Conservation (phyloP, 2,113 vertebrate genomes). For the Serilophus lunatus region DNA sequence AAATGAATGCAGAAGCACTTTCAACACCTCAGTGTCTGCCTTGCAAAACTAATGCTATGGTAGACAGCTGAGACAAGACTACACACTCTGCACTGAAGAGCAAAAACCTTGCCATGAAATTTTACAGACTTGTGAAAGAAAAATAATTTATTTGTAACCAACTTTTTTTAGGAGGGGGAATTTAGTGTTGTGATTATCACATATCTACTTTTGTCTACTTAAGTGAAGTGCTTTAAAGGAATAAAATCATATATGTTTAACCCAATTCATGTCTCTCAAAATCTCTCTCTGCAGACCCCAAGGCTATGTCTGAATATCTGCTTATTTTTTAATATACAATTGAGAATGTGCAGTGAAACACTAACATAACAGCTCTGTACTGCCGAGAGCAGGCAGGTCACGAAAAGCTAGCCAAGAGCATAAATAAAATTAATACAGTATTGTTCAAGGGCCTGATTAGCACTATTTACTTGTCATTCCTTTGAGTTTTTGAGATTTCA, state of each 20-base stretch:
- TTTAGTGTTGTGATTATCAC: not conserved
- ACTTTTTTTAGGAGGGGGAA: not conserved
- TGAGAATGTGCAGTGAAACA: not conserved
- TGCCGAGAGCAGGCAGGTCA: not conserved
- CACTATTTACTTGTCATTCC: not conserved
- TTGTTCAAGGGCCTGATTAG: not conserved
- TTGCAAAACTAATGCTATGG: not conserved
- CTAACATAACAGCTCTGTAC: not conserved
- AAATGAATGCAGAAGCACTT: not conserved
- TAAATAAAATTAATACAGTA: not conserved
- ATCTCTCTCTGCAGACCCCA: not conserved
- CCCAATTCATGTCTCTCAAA: not conserved
- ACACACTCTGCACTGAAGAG: not conserved
- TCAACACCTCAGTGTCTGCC: not conserved
- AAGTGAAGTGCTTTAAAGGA: not conserved
- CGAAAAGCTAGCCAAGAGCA: not conserved
- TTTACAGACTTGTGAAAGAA: not conserved
- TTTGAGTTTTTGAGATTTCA: slow-evolving; percentile 21
- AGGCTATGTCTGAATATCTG: not conserved
- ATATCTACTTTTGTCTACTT: not conserved
- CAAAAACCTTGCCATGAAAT: not conserved
- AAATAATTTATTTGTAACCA: not conserved
- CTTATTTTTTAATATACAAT: not conserved
- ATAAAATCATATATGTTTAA: not conserved
- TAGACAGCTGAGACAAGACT: not conserved